A percentile compares a stretch with the other conserved stretches of the same genome.
Conservation (phyloP, 2,113 vertebrate species). For the Myxocyprinus asiaticus region DNA sequence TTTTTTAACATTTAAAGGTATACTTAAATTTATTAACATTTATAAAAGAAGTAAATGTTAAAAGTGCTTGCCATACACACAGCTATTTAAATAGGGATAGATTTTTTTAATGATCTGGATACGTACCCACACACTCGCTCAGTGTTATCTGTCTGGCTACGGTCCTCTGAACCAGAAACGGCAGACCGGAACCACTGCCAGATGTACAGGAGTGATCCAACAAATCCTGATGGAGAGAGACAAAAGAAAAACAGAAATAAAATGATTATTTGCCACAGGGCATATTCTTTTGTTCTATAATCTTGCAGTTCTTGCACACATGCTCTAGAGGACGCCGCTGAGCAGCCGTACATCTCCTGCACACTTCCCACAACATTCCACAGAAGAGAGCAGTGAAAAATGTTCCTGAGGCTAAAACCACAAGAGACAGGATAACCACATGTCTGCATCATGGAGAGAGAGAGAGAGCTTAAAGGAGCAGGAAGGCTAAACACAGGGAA, state of each 20-base stretch:
- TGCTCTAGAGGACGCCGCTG: slow-evolving; percentile 67
- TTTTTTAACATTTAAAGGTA: no score
- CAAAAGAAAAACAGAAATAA: slow-evolving; percentile 34
- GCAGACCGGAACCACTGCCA: slow-evolving; percentile 95
- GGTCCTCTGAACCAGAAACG: slow-evolving; percentile 95
- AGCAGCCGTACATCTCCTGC: no score
- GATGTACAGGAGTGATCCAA: slow-evolving; percentile 98
- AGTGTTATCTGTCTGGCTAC: slow-evolving; percentile 97
- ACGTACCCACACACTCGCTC: slow-evolving; percentile 95
- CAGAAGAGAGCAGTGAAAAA: slow-evolving; percentile 44
- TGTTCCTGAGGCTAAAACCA: slow-evolving; percentile 51
- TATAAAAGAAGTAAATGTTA: no score
- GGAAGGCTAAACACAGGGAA: slow-evolving; percentile 42
- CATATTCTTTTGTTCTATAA: slow-evolving; percentile 31
- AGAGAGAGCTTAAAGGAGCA: slow-evolving; percentile 55
- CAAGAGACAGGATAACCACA: slow-evolving; percentile 61
- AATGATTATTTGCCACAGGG: no score
- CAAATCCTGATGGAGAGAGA: slow-evolving; percentile 79
- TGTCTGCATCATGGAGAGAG: slow-evolving; percentile 29
- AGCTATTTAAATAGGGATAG: no score
- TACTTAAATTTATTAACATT: no score
- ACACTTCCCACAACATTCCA: slow-evolving; percentile 19
- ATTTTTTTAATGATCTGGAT: slow-evolving; percentile 29
- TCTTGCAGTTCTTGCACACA: slow-evolving; percentile 34
- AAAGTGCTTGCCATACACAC: no score